Evolutionary conservation across 2,113 vertebrate genomes (phyloP).

Genomic region (Austrofundulus limnaeus): DNA sequence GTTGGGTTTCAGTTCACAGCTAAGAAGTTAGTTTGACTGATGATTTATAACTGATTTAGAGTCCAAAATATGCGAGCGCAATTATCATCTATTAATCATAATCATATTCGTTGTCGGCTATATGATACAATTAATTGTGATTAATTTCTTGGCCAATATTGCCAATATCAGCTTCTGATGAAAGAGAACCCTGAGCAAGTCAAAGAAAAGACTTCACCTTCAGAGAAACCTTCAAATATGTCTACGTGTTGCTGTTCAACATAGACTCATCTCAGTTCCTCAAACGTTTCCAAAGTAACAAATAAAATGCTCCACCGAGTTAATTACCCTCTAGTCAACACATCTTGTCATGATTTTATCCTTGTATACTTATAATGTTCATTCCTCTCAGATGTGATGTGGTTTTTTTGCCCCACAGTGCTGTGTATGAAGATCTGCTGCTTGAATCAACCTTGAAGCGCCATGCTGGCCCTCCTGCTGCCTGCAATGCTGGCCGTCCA

Average conservation of each 20-base stretch:
- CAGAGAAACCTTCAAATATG: slow-evolving; percentile 19
- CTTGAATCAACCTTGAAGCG: slow-evolving; percentile 45
- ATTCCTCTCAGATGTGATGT: slow-evolving; percentile 30
- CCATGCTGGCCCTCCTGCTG: slow-evolving; percentile 74
- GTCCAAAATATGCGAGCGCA: too few relatives aligned
- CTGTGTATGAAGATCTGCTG: slow-evolving; percentile 61
- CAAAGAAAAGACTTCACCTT: slow-evolving; percentile 20
- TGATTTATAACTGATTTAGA: too few relatives aligned
- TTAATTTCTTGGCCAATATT: too few relatives aligned
- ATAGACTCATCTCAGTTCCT: slow-evolving; percentile 3
- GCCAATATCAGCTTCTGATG: slow-evolving; percentile 25
- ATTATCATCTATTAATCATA: too few relatives aligned
- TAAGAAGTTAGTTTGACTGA: too few relatives aligned
- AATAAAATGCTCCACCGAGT: background rate
- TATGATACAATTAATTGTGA: too few relatives aligned
- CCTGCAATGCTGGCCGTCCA: slow-evolving; percentile 64
- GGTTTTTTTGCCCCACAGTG: slow-evolving; percentile 57
- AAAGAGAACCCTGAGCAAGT: slow-evolving; percentile 10
- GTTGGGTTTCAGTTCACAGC: too few relatives aligned
- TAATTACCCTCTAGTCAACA: background rate
- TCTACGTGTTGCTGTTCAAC: background rate
- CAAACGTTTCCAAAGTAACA: background rate
- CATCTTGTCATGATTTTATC: slow-evolving; percentile 1
- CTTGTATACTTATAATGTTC: slow-evolving; percentile 8
- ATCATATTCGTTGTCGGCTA: too few relatives aligned